Percentiles rank a stretch among this genome's conserved stretches.
Evolutionary conservation across 2,113 vertebrate species (phyloP).

Genomic region (Eretmochelys imbricata): DNA sequence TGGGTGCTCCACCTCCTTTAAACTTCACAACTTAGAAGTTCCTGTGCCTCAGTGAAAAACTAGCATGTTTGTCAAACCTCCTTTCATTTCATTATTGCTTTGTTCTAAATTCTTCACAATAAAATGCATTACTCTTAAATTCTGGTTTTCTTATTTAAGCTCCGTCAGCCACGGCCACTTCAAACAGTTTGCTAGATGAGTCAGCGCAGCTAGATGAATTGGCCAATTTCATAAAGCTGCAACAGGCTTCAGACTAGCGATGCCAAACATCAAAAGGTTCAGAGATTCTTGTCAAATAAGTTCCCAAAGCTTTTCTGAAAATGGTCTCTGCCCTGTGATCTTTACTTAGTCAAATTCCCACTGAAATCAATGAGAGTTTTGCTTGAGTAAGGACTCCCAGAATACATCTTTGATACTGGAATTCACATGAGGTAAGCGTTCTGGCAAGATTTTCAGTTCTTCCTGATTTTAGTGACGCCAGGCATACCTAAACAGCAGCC

Average conservation of each 20-base stretch:
- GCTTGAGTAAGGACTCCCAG: not conserved
- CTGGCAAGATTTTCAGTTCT: not conserved
- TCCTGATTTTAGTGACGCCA: not conserved
- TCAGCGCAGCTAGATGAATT: accelerated
- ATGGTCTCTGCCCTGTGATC: not conserved
- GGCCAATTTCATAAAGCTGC: not conserved
- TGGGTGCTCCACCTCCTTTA: not conserved
- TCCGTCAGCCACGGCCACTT: not conserved
- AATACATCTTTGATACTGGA: not conserved
- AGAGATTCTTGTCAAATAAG: not conserved
- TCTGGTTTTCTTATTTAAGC: not conserved
- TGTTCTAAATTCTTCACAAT: not conserved
- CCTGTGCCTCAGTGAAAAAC: not conserved
- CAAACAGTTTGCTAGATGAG: accelerated
- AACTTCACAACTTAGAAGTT: not conserved
- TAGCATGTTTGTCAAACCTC: not conserved
- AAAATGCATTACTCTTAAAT: accelerated
- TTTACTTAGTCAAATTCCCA: not conserved
- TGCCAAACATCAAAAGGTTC: not conserved
- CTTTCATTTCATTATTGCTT: not conserved
- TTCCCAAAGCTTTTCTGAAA: not conserved
- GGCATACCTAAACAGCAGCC: not conserved
- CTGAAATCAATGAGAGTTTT: not conserved
- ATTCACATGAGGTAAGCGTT: not conserved
- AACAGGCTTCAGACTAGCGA: not conserved